These are phyloP conservation scores for Allenopithecus nigroviridis DNA, from an alignment of 2,797 vertebrate species.

Conservation along the genomic window DNA sequence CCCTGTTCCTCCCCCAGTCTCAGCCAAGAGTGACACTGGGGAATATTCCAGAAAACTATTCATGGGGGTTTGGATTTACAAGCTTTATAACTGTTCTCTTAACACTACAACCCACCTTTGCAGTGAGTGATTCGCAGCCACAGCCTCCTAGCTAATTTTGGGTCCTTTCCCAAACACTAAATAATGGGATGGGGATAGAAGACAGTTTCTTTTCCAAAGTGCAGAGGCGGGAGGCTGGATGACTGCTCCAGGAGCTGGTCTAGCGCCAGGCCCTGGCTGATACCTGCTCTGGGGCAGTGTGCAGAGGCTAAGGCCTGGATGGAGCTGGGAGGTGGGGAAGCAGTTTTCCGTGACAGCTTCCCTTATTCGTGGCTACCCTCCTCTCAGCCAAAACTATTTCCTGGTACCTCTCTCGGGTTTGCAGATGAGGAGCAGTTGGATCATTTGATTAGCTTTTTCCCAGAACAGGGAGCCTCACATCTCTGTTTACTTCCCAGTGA, in stretches of 20 bases:
- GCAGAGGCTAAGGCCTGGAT: neutral
- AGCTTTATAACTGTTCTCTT: neutral
- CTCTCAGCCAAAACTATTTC: conserved; percentile 70
- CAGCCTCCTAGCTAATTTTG: conserved; percentile 1
- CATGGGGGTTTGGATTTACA: neutral
- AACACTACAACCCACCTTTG: conserved; percentile 11
- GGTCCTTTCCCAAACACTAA: conserved; percentile 43
- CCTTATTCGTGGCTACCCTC: conserved; percentile 8
- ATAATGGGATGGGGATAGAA: neutral
- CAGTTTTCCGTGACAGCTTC: conserved; percentile 7
- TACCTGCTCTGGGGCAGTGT: neutral
- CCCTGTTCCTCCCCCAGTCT: neutral
- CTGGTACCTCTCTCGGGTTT: conserved; percentile 75
- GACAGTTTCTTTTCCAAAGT: neutral
- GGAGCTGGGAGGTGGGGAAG: neutral
- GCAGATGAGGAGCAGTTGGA: conserved; percentile 70
- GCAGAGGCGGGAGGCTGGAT: neutral
- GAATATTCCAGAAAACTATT: neutral
- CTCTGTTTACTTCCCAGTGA: conserved; percentile 76
- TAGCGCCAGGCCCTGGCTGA: neutral
- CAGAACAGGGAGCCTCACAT: conserved; percentile 78
- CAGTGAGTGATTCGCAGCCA: neutral
- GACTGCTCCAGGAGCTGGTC: neutral
- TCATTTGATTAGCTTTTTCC: conserved; percentile 68
- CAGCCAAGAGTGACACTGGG: conserved; percentile 16